Evolutionary conservation across 2,888 invertebrate genomes (phyloP).

Genomic region (Teleiodes luculella): DNA sequence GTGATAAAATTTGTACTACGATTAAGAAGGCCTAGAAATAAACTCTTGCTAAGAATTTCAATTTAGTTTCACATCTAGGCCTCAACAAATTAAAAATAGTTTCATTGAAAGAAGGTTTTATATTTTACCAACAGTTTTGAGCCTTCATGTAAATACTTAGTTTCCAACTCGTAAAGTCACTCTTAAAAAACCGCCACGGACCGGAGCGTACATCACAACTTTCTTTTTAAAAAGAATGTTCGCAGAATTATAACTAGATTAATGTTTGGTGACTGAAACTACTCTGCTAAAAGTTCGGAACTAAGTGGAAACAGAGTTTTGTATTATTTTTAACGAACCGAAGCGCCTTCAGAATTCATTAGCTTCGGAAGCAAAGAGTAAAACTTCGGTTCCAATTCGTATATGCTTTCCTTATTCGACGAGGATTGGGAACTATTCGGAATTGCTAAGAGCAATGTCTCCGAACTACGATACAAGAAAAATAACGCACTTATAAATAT

Average conservation of each 20-base stretch:
- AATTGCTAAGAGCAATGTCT: not conserved
- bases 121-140: not conserved
- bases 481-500: not conserved
- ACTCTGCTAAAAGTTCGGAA: constrained; percentile 57
- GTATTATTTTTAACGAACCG: constrained; percentile 69
- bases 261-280: constrained; percentile 70
- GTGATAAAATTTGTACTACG: too few relatives aligned
- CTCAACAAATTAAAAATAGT: too few relatives aligned
- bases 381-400: constrained; percentile 43
- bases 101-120: too few relatives aligned
- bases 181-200: not conserved
- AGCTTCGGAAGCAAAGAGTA: constrained; percentile 52
- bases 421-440: constrained; percentile 1
- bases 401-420: constrained; percentile 34
- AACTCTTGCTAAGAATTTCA: too few relatives aligned
- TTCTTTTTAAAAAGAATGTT: constrained; percentile 16
- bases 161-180: not conserved
- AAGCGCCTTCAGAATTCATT: constrained; percentile 70
- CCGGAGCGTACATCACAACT: constrained; percentile 10
- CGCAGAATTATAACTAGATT: constrained; percentile 66
- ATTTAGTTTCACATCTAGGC: too few relatives aligned
- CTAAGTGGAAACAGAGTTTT: constrained; percentile 61
- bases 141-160: not conserved
- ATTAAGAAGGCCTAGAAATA: too few relatives aligned
- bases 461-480: not conserved